Evolutionary conservation across 2,797 vertebrate genomes (phyloP).

Genomic region (Spea hammondii): DNA sequence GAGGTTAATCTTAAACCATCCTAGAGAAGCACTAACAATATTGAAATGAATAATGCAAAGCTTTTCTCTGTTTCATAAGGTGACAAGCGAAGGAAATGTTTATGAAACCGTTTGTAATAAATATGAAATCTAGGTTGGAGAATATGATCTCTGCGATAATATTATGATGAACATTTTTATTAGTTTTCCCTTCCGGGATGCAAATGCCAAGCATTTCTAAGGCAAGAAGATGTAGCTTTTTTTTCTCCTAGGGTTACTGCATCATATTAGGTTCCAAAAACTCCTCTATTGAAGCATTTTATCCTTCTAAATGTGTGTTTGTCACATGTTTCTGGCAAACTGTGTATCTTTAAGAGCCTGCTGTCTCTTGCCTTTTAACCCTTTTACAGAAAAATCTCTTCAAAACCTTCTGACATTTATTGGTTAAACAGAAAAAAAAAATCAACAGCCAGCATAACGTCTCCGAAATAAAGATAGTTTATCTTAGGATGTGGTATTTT

Average conservation of each 20-base stretch:
- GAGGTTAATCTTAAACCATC: neutral
- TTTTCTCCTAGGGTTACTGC: too few relatives aligned
- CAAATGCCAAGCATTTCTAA: slow-evolving; percentile 17
- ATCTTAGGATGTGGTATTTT: neutral
- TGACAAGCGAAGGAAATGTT: slow-evolving; percentile 22
- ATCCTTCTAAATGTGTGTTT: neutral
- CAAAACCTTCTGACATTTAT: neutral
- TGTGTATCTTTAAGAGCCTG: neutral
- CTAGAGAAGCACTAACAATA: slow-evolving; percentile 22
- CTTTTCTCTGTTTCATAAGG: slow-evolving; percentile 9
- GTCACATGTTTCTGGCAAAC: slow-evolving; percentile 7
- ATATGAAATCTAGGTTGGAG: slow-evolving; percentile 13
- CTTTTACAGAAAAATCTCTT: neutral
- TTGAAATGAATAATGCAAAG: slow-evolving; percentile 37
- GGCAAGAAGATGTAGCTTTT: neutral
- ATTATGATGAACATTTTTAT: slow-evolving; percentile 40
- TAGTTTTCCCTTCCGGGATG: slow-evolving; percentile 26
- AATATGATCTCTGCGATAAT: slow-evolving; percentile 27
- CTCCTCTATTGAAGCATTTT: neutral
- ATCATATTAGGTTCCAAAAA: too few relatives aligned
- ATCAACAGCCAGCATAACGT: neutral
- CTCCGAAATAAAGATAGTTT: too few relatives aligned
- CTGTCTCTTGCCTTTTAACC: neutral
- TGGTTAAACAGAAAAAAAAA: neutral
- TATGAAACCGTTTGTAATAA: slow-evolving; percentile 19